Percentiles rank a stretch among this genome's conserved stretches.
phyloP scores from a whole-genome alignment of 2,797 vertebrate genomes.

The Thalassophryne amazonica region DNA sequence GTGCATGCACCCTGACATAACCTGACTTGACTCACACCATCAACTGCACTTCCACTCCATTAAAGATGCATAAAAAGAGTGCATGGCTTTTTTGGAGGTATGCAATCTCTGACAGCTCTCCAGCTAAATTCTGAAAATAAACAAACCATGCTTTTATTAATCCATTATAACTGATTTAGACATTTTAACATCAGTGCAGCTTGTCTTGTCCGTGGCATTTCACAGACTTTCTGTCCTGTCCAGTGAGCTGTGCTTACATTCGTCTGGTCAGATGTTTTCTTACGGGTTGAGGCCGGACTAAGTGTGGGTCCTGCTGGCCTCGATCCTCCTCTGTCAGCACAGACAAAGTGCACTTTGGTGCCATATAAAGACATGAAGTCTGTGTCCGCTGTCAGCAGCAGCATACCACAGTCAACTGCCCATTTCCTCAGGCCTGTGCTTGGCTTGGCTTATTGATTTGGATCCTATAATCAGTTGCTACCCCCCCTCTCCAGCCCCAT shows the following conservation, averaged over 20 bases:
- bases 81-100: too few relatives aligned
- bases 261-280: constrained; percentile 63
- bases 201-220: not conserved
- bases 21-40: too few relatives aligned
- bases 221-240: constrained; percentile 6
- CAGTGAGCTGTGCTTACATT: constrained; percentile 50
- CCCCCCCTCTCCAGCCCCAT: constrained; percentile 12
- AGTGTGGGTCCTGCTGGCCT: constrained; percentile 49
- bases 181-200: too few relatives aligned
- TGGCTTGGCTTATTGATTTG: constrained; percentile 70
- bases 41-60: too few relatives aligned
- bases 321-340: constrained; percentile 44
- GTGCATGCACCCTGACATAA: too few relatives aligned
- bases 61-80: too few relatives aligned
- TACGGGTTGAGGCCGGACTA: constrained; percentile 54
- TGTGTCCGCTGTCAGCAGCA: constrained; percentile 56
- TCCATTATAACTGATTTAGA: too few relatives aligned
- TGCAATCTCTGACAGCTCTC: too few relatives aligned
- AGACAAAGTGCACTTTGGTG: constrained; percentile 73
- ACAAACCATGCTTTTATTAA: too few relatives aligned
- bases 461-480: constrained; percentile 66
- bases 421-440: constrained; percentile 64
- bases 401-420: constrained; percentile 69
- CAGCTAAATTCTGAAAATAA: too few relatives aligned
- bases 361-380: constrained; percentile 71